Base-by-base conservation (phyloP, 2,797 vertebrate genomes). In the Microctenopoma stevenorrisi region DNA sequence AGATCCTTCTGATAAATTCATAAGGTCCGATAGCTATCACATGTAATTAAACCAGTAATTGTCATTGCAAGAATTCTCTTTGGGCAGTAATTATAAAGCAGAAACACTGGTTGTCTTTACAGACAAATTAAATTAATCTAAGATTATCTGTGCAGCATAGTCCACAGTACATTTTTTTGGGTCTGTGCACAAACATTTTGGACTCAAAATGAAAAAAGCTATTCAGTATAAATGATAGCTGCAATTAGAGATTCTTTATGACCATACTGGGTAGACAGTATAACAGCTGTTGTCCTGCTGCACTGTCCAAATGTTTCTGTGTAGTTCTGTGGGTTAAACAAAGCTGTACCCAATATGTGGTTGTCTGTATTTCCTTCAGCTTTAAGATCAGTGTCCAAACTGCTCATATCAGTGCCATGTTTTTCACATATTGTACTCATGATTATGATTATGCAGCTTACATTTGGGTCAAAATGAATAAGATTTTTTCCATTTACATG, bases 31-130 rank as follows among this genome's bases (percentile, higher is more conserved):
- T 93, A 62, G 78, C 74, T 79, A 91, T 92, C 89, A 78, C 72
- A 68, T 75, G 59, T 90, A 93, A 93, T 94, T 91, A 91, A 90
- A 92, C 56, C 74, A 83, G 76, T 91, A 88, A 92, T 91, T 87
- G 76, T 72, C 72, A 86, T 84, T 81, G 70, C 73, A 82, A 86
- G 68, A 85, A 72, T 71, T 70, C 44, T 81, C 63, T 83, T 73
- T 74, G 68, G 61, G 61, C 49, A 80, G 73, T 90, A 89, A 91
- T 86, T 88, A 72, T 61, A 53, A 42, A 7, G 55, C 25, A 56
- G 62, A 55, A 55, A 69, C 37, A 64, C 5, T 66, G 37, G 18
- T 49, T 77, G 63, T 76, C 72, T 76, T 78, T 76, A 57, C 13
- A 62, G 48, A 52, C 59, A 63, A 78, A 82, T 85, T 64, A 60